Base-by-base conservation (phyloP, 2,797 vertebrate species). In the Peromyscus aztecus region DNA sequence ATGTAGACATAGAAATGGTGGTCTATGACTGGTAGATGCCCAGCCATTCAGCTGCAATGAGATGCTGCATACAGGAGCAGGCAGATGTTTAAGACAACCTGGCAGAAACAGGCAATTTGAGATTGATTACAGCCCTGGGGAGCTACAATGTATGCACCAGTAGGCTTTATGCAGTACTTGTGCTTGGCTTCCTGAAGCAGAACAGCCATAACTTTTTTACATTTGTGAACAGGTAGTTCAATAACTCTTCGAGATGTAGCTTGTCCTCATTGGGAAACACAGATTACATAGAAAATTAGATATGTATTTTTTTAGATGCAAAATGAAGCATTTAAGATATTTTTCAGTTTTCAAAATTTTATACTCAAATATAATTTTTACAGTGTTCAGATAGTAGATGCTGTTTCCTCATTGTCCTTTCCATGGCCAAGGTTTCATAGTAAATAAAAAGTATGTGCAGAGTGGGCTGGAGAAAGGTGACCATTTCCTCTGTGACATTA, bases 51-150 rank as follows among this genome's bases (percentile, higher is more conserved):
- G 11, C 4, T 87, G 21, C 94, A 0, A 2, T 71, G 82, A 57
- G 94, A 92, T 82, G 40, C 19, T 89, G 43, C 31, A n/a, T 24
- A 92, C 6, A 93, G 40, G 34, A 91, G 40, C 65, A 31, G 16
- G 73, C 89, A 95, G 97, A 93, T 57, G 63, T 27, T 77, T 59
- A 95, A 81, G 94, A 31, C 75, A 97, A 43, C 0, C 17, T 85
- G 97, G 94, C 81, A 59, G 96, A 97, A 97, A 97, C 37, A 75
- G 96, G 94, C 23, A 46, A 95, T 90, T 76, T 93, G 94, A 94
- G 97, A 97, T 91, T 95, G 94, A 97, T 96, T 89, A 94, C 31
- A 95, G 95, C 95, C 96, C 90, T 82, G 87, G 96, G 97, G 97
- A 88, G 95, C 75, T 82, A 97, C 87, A 95, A 93, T 21, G 94